Conservation (phyloP, 2,797 vertebrate genomes). For the Crypturellus tataupa region DNA sequence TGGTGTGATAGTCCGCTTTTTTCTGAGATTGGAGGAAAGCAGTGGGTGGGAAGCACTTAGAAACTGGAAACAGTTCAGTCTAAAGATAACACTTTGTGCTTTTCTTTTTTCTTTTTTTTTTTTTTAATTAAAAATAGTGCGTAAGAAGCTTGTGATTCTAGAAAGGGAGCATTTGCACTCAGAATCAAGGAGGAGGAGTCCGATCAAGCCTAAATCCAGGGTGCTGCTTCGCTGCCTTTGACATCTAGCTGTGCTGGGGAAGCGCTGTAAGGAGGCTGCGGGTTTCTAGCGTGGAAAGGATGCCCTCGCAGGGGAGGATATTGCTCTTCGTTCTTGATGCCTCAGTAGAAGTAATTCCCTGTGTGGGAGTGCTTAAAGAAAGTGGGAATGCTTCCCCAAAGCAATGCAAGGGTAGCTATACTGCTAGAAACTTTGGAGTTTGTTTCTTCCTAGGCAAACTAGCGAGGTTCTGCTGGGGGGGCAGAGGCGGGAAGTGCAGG, state of each 20-base stretch:
- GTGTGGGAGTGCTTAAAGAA: not conserved
- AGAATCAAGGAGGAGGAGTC: not conserved
- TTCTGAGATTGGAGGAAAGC: not conserved
- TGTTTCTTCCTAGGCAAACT: not conserved
- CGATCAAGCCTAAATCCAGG: not conserved
- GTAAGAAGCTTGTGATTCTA: not conserved
- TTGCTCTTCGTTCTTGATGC: fast-evolving
- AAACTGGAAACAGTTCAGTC: not conserved
- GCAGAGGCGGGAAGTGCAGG: not conserved
- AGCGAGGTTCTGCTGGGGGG: fast-evolving
- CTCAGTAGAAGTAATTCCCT: not conserved
- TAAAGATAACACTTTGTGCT: not conserved
- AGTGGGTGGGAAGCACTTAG: not conserved
- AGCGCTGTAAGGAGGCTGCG: fast-evolving
- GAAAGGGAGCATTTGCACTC: not conserved
- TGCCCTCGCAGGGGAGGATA: fast-evolving
- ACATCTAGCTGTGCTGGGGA: too few species aligned
- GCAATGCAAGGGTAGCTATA: not conserved
- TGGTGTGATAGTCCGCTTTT: not conserved
- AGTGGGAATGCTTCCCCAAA: not conserved
- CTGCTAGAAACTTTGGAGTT: not conserved
- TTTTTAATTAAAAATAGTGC: too few species aligned
- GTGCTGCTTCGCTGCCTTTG: not conserved
- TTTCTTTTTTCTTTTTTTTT: not conserved
- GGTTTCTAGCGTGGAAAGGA: not conserved